Conservation (phyloP, 2,113 vertebrate species). For the Myxocyprinus asiaticus region DNA sequence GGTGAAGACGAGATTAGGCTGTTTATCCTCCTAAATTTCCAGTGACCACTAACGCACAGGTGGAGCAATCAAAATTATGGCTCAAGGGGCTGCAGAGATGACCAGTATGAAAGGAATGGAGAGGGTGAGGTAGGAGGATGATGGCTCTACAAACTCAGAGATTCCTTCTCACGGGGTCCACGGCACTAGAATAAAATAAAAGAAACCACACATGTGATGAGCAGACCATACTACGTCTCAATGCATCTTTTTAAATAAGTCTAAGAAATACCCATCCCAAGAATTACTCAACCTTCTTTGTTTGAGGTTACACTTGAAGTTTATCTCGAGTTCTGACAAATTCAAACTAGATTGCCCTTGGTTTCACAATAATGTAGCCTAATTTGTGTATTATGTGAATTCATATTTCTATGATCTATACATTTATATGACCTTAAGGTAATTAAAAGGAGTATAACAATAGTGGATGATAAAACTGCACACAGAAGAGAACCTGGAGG, state of each 20-base stretch:
- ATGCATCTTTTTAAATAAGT: neutral
- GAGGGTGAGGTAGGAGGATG: neutral
- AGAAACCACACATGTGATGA: neutral
- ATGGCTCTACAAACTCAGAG: slow-evolving; percentile 48
- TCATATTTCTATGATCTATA: neutral
- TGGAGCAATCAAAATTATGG: neutral
- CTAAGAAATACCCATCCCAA: neutral
- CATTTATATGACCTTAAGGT: neutral
- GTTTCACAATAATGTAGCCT: no score
- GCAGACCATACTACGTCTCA: neutral
- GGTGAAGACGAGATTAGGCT: slow-evolving; percentile 2
- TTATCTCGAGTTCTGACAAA: no score
- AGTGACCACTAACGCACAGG: neutral
- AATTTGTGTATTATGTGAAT: neutral
- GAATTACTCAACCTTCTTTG: no score
- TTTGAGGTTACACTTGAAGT: neutral
- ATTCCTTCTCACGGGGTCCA: slow-evolving; percentile 62
- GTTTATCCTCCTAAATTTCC: neutral
- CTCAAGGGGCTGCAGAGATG: neutral
- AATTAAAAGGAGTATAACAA: neutral
- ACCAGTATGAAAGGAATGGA: slow-evolving; percentile 6
- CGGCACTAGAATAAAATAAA: slow-evolving; percentile 57
- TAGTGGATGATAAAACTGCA: neutral
- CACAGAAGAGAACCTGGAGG: neutral
- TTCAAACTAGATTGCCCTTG: no score